Evolutionary conservation across 2,113 vertebrate genomes (phyloP).

Genomic region (Sula dactylatra): DNA sequence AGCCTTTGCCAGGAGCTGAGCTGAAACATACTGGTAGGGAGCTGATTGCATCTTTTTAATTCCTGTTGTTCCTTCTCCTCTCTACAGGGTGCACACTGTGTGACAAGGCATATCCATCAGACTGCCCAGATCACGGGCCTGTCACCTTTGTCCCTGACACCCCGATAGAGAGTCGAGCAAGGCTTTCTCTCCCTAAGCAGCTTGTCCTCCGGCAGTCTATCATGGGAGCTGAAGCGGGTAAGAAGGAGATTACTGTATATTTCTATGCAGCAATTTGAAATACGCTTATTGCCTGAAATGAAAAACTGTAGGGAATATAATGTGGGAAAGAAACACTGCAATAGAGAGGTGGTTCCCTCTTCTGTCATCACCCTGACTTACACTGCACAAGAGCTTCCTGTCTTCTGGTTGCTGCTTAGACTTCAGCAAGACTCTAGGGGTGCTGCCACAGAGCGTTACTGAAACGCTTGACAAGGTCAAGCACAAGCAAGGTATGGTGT

Average conservation of each 20-base stretch:
- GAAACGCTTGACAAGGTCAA: neutral
- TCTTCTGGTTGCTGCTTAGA: neutral
- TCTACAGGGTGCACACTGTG: slow-evolving; percentile 93
- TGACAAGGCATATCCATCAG: slow-evolving; percentile 92
- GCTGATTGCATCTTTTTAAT: neutral
- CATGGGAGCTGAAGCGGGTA: slow-evolving; percentile 88
- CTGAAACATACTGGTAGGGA: neutral
- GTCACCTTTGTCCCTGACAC: slow-evolving; percentile 93
- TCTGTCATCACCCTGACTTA: neutral
- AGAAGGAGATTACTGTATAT: neutral
- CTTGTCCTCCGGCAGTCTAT: slow-evolving; percentile 89
- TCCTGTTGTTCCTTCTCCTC: neutral
- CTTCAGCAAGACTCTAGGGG: neutral
- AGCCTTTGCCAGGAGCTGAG: neutral
- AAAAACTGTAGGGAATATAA: neutral
- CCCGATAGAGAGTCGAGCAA: slow-evolving; percentile 92
- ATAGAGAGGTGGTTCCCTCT: neutral
- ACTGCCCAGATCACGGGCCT: slow-evolving; percentile 94
- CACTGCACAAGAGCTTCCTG: neutral
- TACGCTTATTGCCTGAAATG: neutral
- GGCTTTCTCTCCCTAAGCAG: slow-evolving; percentile 92
- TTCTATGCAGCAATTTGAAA: neutral
- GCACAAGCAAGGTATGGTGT: neutral
- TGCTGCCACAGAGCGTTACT: neutral
- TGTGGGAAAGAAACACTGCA: neutral